Evolutionary conservation across 2,888 invertebrate genomes (phyloP).

Genomic region (Arctia plantaginis): DNA sequence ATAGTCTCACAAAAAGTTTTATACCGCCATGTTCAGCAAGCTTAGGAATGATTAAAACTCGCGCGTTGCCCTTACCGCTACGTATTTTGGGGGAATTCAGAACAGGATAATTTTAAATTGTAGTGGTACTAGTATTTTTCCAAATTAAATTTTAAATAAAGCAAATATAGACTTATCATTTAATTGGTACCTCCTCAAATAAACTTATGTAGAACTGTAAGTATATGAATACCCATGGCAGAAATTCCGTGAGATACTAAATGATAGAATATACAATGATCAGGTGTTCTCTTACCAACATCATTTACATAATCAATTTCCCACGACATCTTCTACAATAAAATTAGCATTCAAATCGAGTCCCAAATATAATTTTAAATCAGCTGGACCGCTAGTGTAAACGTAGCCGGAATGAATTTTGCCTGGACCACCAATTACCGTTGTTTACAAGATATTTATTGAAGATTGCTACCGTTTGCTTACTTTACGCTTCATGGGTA

Average conservation of each 20-base stretch:
- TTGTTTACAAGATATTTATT: slow-evolving; percentile 73
- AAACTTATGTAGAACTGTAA: neutral
- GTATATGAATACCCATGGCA: neutral
- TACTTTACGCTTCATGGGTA: slow-evolving; percentile 37
- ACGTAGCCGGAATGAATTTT: slow-evolving; percentile 60
- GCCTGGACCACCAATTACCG: slow-evolving; percentile 63
- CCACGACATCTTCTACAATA: slow-evolving; percentile 60
- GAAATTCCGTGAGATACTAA: neutral
- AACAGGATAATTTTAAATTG: neutral
- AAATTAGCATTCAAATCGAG: slow-evolving; percentile 74
- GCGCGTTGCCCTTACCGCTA: neutral
- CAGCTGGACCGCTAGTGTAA: slow-evolving; percentile 55
- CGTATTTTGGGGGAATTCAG: too few species aligned
- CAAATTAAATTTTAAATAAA: neutral
- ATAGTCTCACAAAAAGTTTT: neutral
- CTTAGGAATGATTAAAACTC: neutral
- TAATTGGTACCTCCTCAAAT: neutral
- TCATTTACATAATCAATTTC: slow-evolving; percentile 59
- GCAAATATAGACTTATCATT: neutral
- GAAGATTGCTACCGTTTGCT: slow-evolving; percentile 67
- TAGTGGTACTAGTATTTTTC: neutral
- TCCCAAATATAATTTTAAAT: slow-evolving; percentile 65
- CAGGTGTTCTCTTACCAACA: slow-evolving; percentile 50
- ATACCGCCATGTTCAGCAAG: neutral
- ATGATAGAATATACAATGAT: slow-evolving; percentile 18